Evolutionary conservation across 2,113 vertebrate species (phyloP), one percentile per base, ranked within the genome.

Genomic region (Stomatorhinus ivindoensis): DNA sequence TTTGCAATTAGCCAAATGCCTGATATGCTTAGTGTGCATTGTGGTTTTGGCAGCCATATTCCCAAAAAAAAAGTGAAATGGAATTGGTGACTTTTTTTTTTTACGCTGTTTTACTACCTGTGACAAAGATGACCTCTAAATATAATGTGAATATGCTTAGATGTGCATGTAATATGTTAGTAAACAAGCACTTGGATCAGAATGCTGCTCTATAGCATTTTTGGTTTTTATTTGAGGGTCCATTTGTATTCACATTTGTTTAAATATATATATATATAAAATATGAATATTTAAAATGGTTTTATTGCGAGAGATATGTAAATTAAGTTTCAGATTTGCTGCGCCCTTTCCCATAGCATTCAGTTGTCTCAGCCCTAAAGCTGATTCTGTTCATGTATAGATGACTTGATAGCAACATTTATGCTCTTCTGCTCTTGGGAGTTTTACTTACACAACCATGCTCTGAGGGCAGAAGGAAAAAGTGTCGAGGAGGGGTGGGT

Each of bases 11-110:
- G 51, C 92, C 92, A 92, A 91, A 87, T 86, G 86, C 89, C 76
- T 91, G 50, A 90, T 88, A 89, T 55, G 88, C 65, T 92, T 83
- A 89, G 83, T 92, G 88, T 92, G 90, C 69, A 89, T 92, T 88
- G 50, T 51, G 85, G 80, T 89, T 80, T 55, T 83, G 92, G 94
- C 94, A 94, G 94, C 95, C 94, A 95, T 95, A 94, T 95, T 95
- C 94, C 91, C 82, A 42, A 93, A 91, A 90, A 90, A 90, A 91
- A 90, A 92, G 91, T 76, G 15, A 31, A 76, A 17, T 11, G 35
- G 35, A 42, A 80, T 80, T 4, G 31, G 1, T 35, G 65, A 93
- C 42, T 93, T 91, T 90, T 89, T 89, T 86, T 91, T 93, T 90
- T 89, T 44, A 65, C 61, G 21, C 35, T 80, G 39, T 80, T 80